These are phyloP conservation scores for Boloria euphrosyne DNA, from an alignment of 2,888 invertebrate species.

Conservation along the genomic window DNA sequence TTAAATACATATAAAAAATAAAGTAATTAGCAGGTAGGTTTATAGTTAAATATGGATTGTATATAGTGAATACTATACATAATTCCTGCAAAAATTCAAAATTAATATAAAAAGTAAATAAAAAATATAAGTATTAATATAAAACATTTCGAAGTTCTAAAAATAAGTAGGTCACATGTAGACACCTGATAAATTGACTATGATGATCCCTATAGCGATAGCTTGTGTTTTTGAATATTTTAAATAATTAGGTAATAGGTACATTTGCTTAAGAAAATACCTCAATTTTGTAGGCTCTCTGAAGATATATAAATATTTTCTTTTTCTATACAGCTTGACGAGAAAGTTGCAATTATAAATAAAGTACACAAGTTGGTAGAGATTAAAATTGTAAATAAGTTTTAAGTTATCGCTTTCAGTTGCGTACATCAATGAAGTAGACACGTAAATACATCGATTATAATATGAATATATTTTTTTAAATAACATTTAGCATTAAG, in stretches of 20 bases:
- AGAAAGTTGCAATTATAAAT: slow-evolving; percentile 12
- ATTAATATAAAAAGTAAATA: slow-evolving; percentile 1
- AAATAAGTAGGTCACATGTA: slow-evolving; percentile 19
- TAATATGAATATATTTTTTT: slow-evolving; percentile 42
- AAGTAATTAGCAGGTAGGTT: slow-evolving; percentile 7
- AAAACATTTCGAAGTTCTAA: slow-evolving; percentile 18
- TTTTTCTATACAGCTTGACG: slow-evolving; percentile 19
- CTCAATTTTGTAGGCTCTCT: slow-evolving; percentile 32
- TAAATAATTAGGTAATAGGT: slow-evolving; percentile 13
- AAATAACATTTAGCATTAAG: slow-evolving; percentile 41
- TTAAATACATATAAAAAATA: slow-evolving; percentile 18
- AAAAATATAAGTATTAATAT: slow-evolving; percentile 14
- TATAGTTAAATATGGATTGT: slow-evolving; percentile 12
- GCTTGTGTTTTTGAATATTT: slow-evolving; percentile 18
- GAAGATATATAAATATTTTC: slow-evolving; percentile 28
- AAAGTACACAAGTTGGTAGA: slow-evolving; percentile 4
- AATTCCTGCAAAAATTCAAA: slow-evolving; percentile 1
- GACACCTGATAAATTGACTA: slow-evolving; percentile 41
- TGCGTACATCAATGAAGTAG: slow-evolving; percentile 30
- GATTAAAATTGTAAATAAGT: slow-evolving; percentile 20
- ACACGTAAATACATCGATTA: slow-evolving; percentile 24
- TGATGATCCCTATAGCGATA: slow-evolving; percentile 37
- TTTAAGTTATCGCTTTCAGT: slow-evolving; percentile 9
- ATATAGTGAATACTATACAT: slow-evolving; percentile 13
- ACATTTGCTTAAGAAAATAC: slow-evolving; percentile 33